These are phyloP conservation scores for Grammomys surdaster DNA, from an alignment of 2,113 vertebrate genomes.

Conservation along the genomic window DNA sequence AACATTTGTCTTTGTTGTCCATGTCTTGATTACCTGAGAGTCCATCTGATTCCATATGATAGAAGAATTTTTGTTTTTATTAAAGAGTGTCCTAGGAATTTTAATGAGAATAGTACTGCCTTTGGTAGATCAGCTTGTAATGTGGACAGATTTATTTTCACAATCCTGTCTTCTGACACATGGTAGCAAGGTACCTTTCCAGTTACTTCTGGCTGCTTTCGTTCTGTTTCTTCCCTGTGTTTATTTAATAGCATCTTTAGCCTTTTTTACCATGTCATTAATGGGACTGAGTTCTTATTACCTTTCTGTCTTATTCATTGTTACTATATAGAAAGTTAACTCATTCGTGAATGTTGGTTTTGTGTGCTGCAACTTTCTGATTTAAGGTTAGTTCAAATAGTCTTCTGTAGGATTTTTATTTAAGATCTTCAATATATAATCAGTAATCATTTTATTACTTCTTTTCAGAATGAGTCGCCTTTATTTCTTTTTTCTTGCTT, in stretches of 20 bases:
- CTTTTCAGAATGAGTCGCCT: not conserved
- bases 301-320: not conserved
- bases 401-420: not conserved
- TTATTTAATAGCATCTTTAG: not conserved
- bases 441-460: not conserved
- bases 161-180: not conserved
- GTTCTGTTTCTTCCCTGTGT: not conserved
- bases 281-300: not conserved
- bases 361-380: not conserved
- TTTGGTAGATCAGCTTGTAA: not conserved
- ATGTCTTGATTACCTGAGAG: not conserved
- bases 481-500: constrained; percentile 18
- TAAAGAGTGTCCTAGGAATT: not conserved
- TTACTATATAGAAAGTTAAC: not conserved
- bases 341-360: not conserved
- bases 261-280: not conserved
- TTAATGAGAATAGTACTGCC: not conserved
- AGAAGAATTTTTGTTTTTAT: not conserved
- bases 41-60: not conserved
- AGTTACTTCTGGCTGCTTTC: not conserved
- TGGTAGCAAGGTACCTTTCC: not conserved
- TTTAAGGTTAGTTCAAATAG: not conserved
- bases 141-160: not conserved
- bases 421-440: not conserved
- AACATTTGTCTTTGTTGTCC: not conserved